Conservation (phyloP, 2,113 vertebrate species). For the Actenoides lindsayi region DNA sequence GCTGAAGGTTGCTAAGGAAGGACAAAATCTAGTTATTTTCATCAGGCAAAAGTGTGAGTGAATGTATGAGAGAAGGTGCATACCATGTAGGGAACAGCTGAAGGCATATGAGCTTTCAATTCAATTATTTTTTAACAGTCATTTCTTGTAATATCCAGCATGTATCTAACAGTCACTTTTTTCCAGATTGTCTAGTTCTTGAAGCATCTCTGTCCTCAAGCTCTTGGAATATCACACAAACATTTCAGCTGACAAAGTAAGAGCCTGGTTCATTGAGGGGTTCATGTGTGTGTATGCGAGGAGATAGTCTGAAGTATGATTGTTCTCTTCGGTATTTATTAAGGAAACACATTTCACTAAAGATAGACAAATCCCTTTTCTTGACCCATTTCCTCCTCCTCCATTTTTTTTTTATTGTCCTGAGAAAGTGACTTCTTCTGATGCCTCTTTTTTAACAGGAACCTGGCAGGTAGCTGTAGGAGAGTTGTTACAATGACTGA, state of each 20-base stretch:
- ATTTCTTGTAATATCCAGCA: not conserved
- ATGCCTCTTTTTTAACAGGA: not conserved
- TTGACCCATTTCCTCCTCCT: not conserved
- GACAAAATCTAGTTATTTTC: not conserved
- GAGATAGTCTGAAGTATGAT: not conserved
- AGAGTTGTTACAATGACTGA: constrained; percentile 21
- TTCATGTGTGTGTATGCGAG: not conserved
- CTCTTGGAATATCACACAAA: constrained; percentile 72
- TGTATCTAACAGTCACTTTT: constrained; percentile 27
- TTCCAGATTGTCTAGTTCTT: constrained; percentile 72
- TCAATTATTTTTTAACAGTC: constrained; percentile 2
- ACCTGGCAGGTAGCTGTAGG: not conserved
- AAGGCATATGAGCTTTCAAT: not conserved
- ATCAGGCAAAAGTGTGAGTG: not conserved
- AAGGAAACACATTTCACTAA: not conserved
- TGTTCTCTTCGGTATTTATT: not conserved
- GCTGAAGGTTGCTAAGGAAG: not conserved
- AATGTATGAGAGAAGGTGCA: not conserved
- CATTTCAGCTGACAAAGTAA: constrained; percentile 78
- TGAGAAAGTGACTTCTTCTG: not conserved
- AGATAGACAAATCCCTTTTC: not conserved
- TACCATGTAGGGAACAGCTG: not conserved
- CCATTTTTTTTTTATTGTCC: not conserved
- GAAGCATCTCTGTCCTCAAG: constrained; percentile 57
- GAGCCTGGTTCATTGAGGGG: not conserved